Evolutionary conservation across 2,888 invertebrate species (phyloP), one percentile per base, ranked within the genome.

Genomic region (Plagiodera versicolora): DNA sequence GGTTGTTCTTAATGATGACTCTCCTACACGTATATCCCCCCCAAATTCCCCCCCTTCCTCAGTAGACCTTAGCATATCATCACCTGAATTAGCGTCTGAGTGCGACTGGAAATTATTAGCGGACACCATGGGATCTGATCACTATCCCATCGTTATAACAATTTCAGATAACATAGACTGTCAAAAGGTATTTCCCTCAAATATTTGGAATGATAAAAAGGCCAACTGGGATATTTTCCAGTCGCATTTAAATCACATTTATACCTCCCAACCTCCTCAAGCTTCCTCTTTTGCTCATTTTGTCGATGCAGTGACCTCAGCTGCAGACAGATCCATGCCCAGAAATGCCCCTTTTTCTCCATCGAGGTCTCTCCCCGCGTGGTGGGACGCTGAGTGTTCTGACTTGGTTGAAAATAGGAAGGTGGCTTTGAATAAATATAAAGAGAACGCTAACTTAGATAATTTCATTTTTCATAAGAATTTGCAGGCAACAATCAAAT

Each of bases 101-200:
- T 45, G 45, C 45, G 45, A 45, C 16, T 45, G 45, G 45, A 45
- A 45, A 45, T 45, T 45, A 45, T 18, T 45, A 45, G 9, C 45
- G 14, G 45, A 45, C 18, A 45, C 45, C 18, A 45, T 45, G 45
- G 45, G 45, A 45, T 45, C 45, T 16, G 45, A 45, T 14, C 45
- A 45, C 45, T 45, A 45, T 45, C 45, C 45, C 45, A 45, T 45
- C 16, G 2, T 45, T 16, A 45, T 45, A 8, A 16, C 9, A 45
- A 45, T 17, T n/a, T 45, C 45, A 45, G 14, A 45, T 45, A 45
- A 45, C 16, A 45, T 45, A 17, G 45, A 45, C 45, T 45, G 45
- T 11, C 8, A 17, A 45, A 45, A 10, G 45, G 18, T 45, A 45
- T 45, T 17, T 45, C 45, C 45, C 45, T 45, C 45, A 45, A 45